phyloP scores from a whole-genome alignment of 2,797 vertebrate species.

The Danio tinwini region DNA sequence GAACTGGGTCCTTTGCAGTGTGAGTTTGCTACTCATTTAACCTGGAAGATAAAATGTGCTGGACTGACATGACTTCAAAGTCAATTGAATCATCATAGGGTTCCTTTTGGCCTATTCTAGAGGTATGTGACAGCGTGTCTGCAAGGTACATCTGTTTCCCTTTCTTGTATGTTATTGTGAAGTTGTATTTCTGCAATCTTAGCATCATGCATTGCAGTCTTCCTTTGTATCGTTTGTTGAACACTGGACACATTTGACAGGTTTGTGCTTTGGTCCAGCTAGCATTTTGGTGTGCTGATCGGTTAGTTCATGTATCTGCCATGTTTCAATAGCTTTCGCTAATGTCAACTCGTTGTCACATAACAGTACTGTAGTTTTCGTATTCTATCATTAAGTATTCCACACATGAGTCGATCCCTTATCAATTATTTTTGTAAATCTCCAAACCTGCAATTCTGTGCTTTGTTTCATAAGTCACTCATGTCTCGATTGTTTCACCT shows the following conservation, averaged over 20 bases:
- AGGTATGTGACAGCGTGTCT: background rate
- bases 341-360: too few relatives aligned
- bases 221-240: background rate
- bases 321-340: too few relatives aligned
- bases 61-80: background rate
- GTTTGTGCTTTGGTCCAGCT: background rate
- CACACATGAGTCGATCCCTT: too few relatives aligned
- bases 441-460: too few relatives aligned
- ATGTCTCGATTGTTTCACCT: too few relatives aligned
- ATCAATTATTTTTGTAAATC: too few relatives aligned
- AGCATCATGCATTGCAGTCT: background rate
- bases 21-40: background rate
- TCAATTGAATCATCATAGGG: background rate
- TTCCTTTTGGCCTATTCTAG: background rate
- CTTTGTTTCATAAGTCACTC: too few relatives aligned
- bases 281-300: constrained; percentile 18
- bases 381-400: too few relatives aligned
- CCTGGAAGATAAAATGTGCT: background rate
- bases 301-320: too few relatives aligned
- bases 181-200: background rate
- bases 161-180: background rate
- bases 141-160: background rate
- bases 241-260: too few relatives aligned
- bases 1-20: background rate
- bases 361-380: too few relatives aligned